Evolutionary conservation across 2,888 invertebrate species (phyloP).

Genomic region (Ectropis crepuscularia): DNA sequence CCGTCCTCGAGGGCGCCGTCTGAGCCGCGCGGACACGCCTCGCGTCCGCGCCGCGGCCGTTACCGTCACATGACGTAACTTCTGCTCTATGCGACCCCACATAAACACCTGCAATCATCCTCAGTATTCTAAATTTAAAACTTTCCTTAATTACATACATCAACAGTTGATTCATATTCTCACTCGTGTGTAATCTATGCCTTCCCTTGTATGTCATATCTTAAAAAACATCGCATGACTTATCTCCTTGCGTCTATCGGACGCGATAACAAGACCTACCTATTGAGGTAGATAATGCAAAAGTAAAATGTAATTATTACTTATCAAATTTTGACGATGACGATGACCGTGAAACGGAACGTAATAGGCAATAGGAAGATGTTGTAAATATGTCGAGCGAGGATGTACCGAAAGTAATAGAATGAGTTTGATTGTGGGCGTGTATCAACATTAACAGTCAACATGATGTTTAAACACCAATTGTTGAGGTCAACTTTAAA

Average conservation of each 20-base stretch:
- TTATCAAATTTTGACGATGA: slow-evolving; percentile 35
- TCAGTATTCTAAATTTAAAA: slow-evolving; percentile 49
- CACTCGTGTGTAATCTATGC: slow-evolving; percentile 39
- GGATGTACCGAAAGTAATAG: slow-evolving; percentile 45
- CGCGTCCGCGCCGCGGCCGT: slow-evolving; percentile 75
- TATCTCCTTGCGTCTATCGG: slow-evolving; percentile 62
- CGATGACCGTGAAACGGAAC: slow-evolving; percentile 28
- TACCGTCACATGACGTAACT: slow-evolving; percentile 81
- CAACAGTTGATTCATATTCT: slow-evolving; percentile 41
- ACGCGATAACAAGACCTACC: slow-evolving; percentile 56
- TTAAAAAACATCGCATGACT: slow-evolving; percentile 53
- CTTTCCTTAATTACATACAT: slow-evolving; percentile 28
- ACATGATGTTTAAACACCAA: slow-evolving; percentile 54
- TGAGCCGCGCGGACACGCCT: slow-evolving; percentile 80
- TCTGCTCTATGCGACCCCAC: slow-evolving; percentile 45
- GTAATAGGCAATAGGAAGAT: slow-evolving; percentile 6
- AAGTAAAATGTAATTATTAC: slow-evolving; percentile 48
- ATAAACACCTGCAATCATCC: slow-evolving; percentile 29
- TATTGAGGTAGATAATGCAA: slow-evolving; percentile 51
- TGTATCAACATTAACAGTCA: slow-evolving; percentile 60
- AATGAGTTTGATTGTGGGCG: slow-evolving; percentile 57
- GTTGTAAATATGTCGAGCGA: slow-evolving; percentile 31
- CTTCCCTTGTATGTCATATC: slow-evolving; percentile 47
- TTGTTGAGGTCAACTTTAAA: slow-evolving; percentile 58
- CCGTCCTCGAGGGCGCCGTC: slow-evolving; percentile 72